Evolutionary conservation across 2,888 invertebrate species (phyloP).

Genomic region (Clanis bilineata): DNA sequence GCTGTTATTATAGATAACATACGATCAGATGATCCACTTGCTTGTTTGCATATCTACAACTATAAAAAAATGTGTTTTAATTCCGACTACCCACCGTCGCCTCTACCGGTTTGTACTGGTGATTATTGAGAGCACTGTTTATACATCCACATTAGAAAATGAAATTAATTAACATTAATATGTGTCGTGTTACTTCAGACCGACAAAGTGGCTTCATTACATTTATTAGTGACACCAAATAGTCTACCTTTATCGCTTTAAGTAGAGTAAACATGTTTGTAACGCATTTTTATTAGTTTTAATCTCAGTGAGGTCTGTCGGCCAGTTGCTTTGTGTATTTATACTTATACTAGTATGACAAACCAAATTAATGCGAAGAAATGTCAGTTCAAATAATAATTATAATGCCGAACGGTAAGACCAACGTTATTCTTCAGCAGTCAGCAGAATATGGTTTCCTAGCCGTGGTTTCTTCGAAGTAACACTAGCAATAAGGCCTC

Average conservation of each 20-base stretch:
- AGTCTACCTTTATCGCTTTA: not conserved
- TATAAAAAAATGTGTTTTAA: not conserved
- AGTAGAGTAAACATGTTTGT: not conserved
- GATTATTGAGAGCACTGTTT: conserved; percentile 4
- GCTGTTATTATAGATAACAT: no score
- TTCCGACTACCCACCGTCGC: not conserved
- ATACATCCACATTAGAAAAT: not conserved
- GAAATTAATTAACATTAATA: conserved; percentile 2
- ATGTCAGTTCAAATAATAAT: no score
- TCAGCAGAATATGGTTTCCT: no score
- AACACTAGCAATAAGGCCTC: no score
- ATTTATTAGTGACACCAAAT: not conserved
- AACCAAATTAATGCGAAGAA: no score
- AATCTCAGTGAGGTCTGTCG: no score
- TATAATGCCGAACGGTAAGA: no score
- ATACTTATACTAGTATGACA: no score
- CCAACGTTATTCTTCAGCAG: no score
- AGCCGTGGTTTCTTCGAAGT: no score
- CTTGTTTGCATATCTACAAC: no score
- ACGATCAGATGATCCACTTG: not conserved
- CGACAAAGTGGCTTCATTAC: conserved; percentile 3
- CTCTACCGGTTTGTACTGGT: not conserved
- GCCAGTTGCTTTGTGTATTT: no score
- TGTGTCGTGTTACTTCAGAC: not conserved
- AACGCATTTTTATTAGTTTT: not conserved